Percentiles rank a stretch among this genome's conserved stretches.
Conservation (phyloP, 2,113 vertebrate species). For the Tapirus terrestris region DNA sequence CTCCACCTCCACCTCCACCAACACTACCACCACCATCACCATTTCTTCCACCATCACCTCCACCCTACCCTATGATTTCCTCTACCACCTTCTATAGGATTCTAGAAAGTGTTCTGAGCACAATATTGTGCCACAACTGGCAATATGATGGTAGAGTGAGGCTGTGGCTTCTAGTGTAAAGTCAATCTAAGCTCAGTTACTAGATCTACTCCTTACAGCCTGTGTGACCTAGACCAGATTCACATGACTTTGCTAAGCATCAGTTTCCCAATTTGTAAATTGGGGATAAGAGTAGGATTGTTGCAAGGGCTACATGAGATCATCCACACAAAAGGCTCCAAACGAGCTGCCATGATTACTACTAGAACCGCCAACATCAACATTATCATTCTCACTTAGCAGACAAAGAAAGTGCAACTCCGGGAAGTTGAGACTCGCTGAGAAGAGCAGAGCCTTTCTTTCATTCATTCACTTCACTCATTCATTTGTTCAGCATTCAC, state of each 20-base stretch:
- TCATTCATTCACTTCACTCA: not conserved
- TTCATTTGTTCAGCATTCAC: not conserved
- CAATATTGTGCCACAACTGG: not conserved
- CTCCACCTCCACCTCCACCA: not conserved
- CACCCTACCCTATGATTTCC: not conserved
- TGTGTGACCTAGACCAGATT: not conserved
- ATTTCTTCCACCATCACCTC: not conserved
- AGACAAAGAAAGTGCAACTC: not conserved
- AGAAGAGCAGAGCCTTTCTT: not conserved
- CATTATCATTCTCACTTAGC: not conserved
- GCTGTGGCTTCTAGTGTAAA: not conserved
- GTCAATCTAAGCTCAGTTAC: not conserved
- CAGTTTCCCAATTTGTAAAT: not conserved
- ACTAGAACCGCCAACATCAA: not conserved
- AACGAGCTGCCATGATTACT: not conserved
- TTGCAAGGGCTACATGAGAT: not conserved
- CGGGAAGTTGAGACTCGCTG: not conserved
- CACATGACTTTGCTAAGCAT: not conserved
- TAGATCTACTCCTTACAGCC: not conserved
- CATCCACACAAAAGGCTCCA: not conserved
- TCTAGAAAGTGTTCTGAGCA: not conserved
- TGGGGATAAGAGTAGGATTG: not conserved
- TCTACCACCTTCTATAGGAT: not conserved
- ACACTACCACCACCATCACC: not conserved
- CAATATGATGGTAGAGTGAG: not conserved